Base-by-base conservation (phyloP, 64 coral and sea anemone species). In the Stichodactyla helianthus region DNA sequence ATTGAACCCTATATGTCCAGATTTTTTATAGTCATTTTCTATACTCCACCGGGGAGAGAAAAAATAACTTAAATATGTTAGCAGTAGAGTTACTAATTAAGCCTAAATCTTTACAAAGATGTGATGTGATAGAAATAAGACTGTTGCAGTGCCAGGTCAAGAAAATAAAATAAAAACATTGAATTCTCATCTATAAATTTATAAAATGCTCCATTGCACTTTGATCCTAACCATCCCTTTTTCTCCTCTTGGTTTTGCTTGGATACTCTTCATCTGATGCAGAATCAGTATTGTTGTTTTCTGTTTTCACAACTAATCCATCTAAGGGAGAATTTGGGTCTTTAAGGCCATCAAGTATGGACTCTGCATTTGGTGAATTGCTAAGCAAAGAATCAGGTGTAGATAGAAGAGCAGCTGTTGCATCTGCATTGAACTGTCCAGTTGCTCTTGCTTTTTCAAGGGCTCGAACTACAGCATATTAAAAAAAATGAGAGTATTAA, bases 231-330 rank as follows among this genome's bases (percentile, higher is more conserved):
- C 89, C 86, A 89, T 97, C 94, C 64, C 91, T 86, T 52, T 97
- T 97, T 15, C 94, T 87, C 50, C 94, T 93, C 67, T 97, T 97
- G 51, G 85, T 84, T 86, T 89, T 97, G 61, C 63, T 82, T 9
- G 89, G 82, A 55, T 90, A 97, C 51, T 97, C 94, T 16, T 97
- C 94, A 90, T 97, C 94, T 19, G 94, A 97, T 35, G 91, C 91
- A 28, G 86, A 85, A 54, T 97, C 94, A 13, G 94, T 89, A 93
- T 97, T 97, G 77, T 97, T 97, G 70, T 97, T 97, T 87, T 94
- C 92, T 87, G 88, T 56, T 87, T 94, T 94, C 50, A 94, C 89
- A 8, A 67, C 79, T 15, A 97, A 84, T 18, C 54, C 23, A 18
- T 92, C 79, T 10, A 92, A 77, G 11, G 94, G 61, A 9, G 91